A percentile compares a stretch with the other conserved stretches of the same genome.
These are phyloP conservation scores for Aleadryas rufinucha DNA, from an alignment of 2,113 vertebrate genomes.

Conservation along the genomic window DNA sequence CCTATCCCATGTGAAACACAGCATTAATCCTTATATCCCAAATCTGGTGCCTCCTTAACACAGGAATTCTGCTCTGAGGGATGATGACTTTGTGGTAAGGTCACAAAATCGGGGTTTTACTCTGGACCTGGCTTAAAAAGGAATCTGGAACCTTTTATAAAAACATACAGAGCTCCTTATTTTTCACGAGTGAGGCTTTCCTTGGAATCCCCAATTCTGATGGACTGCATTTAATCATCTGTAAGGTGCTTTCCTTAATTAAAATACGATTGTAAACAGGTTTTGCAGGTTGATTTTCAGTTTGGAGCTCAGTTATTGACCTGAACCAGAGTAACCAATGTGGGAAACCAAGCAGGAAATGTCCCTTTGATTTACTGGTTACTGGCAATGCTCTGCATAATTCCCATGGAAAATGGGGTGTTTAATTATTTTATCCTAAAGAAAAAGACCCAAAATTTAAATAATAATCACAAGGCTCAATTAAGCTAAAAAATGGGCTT, in stretches of 20 bases:
- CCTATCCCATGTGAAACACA: not conserved
- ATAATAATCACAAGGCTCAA: not conserved
- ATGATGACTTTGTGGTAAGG: rapidly evolving
- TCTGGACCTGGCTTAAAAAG: not conserved
- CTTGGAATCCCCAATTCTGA: not conserved
- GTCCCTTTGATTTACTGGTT: not conserved
- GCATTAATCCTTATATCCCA: rapidly evolving
- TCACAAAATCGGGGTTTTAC: not conserved
- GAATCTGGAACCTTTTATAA: not conserved
- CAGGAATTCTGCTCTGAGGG: not conserved
- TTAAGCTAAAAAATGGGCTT: not conserved
- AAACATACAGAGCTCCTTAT: rapidly evolving
- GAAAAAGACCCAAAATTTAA: not conserved
- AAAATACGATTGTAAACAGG: not conserved
- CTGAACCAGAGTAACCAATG: not conserved
- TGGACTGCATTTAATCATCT: not conserved
- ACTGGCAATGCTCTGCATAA: not conserved
- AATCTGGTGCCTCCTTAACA: rapidly evolving
- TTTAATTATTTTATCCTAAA: not conserved
- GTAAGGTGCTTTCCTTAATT: not conserved
- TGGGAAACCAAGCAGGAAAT: not conserved
- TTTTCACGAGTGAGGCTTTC: not conserved
- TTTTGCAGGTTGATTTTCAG: not conserved
- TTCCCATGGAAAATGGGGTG: not conserved
- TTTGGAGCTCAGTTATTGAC: not conserved